Evolutionary conservation across 2,888 invertebrate species (phyloP).

Genomic region (Stegana nigrithorax): DNA sequence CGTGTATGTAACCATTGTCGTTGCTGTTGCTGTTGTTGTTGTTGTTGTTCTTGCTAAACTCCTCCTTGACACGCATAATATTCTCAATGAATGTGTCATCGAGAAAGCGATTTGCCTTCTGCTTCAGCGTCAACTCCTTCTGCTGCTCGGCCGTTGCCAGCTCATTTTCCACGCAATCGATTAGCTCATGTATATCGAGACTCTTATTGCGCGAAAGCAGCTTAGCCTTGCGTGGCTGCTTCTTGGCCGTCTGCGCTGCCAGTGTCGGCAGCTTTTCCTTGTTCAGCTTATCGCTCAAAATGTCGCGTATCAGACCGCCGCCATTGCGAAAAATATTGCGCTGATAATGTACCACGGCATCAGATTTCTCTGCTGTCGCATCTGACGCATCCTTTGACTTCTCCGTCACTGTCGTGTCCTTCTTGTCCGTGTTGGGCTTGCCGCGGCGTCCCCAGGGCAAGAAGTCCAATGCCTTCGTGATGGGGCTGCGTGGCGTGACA

Average conservation of each 20-base stretch:
- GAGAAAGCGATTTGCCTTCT: conserved; percentile 44
- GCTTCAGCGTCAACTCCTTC: not conserved
- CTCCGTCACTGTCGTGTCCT: too few species aligned
- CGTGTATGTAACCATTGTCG: not conserved
- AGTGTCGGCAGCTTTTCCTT: conserved; percentile 58
- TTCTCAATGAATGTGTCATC: conserved; percentile 54
- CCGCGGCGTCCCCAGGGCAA: conserved; percentile 65
- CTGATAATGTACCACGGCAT: conserved; percentile 54
- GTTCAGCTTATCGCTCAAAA: conserved; percentile 60
- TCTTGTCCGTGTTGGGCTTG: too few species aligned
- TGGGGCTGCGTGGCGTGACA: conserved; percentile 56
- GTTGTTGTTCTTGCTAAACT: conserved; percentile 27
- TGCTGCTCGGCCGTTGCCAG: conserved; percentile 25
- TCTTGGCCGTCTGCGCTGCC: too few species aligned
- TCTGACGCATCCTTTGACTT: conserved; percentile 6
- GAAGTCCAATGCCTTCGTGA: conserved; percentile 67
- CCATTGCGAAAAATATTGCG: conserved; percentile 65
- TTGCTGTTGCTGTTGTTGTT: conserved; percentile 19
- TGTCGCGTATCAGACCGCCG: conserved; percentile 63
- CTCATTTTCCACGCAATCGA: conserved; percentile 60
- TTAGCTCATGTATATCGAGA: conserved; percentile 65
- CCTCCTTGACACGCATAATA: conserved; percentile 44
- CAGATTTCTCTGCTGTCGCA: not conserved
- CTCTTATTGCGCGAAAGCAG: conserved; percentile 63
- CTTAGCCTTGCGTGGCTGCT: too few species aligned